Evolutionary conservation across 2,113 vertebrate species (phyloP).

Genomic region (Manacus vitellinus): DNA sequence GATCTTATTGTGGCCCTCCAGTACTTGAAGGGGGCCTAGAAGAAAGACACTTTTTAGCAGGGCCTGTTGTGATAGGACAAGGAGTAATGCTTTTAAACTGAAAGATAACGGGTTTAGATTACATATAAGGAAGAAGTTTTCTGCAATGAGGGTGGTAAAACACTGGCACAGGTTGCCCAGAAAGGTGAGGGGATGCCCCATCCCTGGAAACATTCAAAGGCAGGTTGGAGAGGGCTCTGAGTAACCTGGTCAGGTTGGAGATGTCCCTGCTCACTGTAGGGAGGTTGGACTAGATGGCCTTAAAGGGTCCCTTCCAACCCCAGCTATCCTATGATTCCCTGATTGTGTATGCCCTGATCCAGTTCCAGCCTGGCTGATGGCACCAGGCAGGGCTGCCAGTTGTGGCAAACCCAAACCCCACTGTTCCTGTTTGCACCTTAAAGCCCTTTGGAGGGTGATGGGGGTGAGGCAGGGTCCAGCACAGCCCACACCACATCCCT

Average conservation of each 20-base stretch:
- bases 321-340: neutral
- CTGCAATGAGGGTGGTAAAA: neutral
- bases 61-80: fast-evolving
- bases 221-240: neutral
- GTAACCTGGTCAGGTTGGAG: neutral
- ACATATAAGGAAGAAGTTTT: neutral
- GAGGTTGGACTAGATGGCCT: neutral
- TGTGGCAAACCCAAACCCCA: neutral
- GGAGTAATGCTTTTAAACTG: neutral
- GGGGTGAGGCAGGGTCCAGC: neutral
- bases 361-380: neutral
- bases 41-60: neutral
- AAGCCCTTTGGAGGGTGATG: neutral
- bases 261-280: neutral
- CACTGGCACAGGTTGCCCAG: neutral
- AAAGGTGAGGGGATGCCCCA: neutral
- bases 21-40: neutral
- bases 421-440: neutral
- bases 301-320: neutral
- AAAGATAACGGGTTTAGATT: neutral
- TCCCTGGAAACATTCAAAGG: neutral
- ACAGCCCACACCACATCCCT: fast-evolving
- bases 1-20: neutral
- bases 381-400: neutral
- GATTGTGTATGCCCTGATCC: neutral